A percentile compares a stretch with the other conserved stretches of the same genome.
Evolutionary conservation across 2,113 vertebrate genomes (phyloP).

Genomic region (Canis aureus): DNA sequence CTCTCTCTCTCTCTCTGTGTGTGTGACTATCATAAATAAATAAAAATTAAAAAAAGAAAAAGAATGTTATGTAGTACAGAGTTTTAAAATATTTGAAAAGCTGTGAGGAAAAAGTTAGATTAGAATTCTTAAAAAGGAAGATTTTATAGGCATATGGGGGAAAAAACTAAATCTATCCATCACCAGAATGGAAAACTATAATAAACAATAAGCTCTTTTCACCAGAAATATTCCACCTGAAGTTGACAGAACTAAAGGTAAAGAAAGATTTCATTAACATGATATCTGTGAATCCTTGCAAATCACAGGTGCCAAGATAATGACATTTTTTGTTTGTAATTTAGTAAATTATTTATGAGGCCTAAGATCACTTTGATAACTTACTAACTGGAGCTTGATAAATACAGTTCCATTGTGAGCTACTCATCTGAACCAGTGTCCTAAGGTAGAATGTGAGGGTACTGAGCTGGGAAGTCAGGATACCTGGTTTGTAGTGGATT

Average conservation of each 20-base stretch:
- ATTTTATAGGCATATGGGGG: neutral
- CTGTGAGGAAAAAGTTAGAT: neutral
- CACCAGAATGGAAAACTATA: neutral
- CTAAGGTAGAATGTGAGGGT: neutral
- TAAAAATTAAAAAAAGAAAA: neutral
- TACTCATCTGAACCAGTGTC: neutral
- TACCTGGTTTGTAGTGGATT: neutral
- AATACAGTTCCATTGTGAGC: neutral
- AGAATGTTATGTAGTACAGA: neutral
- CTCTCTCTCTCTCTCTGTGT: too few species aligned
- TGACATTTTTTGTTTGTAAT: neutral
- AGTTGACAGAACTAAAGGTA: neutral
- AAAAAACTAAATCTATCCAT: neutral
- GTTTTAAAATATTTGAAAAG: constrained; percentile 17
- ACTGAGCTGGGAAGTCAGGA: neutral
- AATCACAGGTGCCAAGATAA: neutral
- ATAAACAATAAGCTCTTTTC: neutral
- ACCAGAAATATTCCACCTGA: neutral
- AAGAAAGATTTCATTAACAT: neutral
- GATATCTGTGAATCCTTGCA: neutral
- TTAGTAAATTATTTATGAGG: neutral
- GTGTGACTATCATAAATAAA: too few species aligned
- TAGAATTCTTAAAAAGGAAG: neutral
- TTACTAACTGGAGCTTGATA: neutral
- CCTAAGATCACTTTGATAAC: neutral